Conservation (phyloP, 2,113 vertebrate species). For the Hippocampus mohnikei region DNA sequence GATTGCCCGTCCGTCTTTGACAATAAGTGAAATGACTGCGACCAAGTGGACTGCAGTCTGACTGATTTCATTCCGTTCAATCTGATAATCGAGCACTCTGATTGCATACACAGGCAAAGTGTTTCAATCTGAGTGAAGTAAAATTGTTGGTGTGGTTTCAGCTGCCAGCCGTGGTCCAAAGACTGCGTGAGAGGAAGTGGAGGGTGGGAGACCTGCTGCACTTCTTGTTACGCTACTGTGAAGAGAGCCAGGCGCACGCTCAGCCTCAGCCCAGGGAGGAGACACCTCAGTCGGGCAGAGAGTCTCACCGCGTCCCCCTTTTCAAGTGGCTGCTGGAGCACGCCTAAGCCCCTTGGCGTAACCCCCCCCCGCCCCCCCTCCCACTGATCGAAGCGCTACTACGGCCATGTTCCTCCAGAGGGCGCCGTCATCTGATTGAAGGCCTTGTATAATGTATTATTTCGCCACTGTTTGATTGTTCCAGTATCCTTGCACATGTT, state of each 20-base stretch:
- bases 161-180: slow-evolving; percentile 79
- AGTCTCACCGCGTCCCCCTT: slow-evolving; percentile 65
- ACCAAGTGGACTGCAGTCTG: too few species aligned
- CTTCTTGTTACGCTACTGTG: slow-evolving; percentile 84
- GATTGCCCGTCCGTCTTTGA: too few species aligned
- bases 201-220: slow-evolving; percentile 87
- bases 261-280: slow-evolving; percentile 54
- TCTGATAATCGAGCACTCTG: neutral
- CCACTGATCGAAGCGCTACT: neutral
- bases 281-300: slow-evolving; percentile 25
- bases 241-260: slow-evolving; percentile 63
- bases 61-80: neutral
- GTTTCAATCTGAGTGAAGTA: neutral
- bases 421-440: slow-evolving; percentile 25
- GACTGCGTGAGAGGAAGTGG: slow-evolving; percentile 80
- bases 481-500: slow-evolving; percentile 10
- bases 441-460: slow-evolving; percentile 18
- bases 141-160: slow-evolving; percentile 42
- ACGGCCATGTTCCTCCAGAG: slow-evolving; percentile 11
- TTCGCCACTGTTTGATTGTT: slow-evolving; percentile 22
- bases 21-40: too few species aligned
- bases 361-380: too few species aligned
- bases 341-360: slow-evolving; percentile 60
- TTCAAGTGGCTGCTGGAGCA: slow-evolving; percentile 89
- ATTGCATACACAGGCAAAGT: neutral